A percentile compares a stretch with the other conserved stretches of the same genome.
phyloP scores from a whole-genome alignment of 1,140 invertebrate species.

The Varroa destructor region DNA sequence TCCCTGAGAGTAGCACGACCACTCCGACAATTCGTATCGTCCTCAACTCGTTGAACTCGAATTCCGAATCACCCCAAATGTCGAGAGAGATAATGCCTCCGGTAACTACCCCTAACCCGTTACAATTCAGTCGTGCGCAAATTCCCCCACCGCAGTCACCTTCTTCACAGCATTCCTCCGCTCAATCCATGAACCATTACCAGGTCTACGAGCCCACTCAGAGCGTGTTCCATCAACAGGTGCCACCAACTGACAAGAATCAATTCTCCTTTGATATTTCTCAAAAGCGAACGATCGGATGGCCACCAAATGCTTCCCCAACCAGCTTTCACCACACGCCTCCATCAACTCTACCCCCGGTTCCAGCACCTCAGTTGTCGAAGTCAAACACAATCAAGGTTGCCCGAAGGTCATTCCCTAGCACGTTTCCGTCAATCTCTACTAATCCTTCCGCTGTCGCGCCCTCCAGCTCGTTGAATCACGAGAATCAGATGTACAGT shows the following conservation, averaged over 20 bases:
- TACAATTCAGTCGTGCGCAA: neutral
- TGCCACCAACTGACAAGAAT: too few species aligned
- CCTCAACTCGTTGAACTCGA: slow-evolving; percentile 21
- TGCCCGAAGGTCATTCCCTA: slow-evolving; percentile 18
- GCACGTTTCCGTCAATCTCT: neutral
- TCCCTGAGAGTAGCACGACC: slow-evolving; percentile 20
- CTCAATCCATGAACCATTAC: slow-evolving; percentile 15
- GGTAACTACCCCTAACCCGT: neutral
- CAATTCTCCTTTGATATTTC: neutral
- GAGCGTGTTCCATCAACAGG: slow-evolving; percentile 12
- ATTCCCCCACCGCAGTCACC: slow-evolving; percentile 1
- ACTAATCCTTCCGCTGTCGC: neutral
- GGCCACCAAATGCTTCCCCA: too few species aligned
- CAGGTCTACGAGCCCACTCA: slow-evolving; percentile 10
- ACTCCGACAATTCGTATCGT: slow-evolving; percentile 17
- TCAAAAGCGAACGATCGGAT: too few species aligned
- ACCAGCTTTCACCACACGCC: neutral
- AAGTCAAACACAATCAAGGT: neutral
- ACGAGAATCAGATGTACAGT: too few species aligned
- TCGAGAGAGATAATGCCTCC: neutral
- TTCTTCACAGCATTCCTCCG: neutral
- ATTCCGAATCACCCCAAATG: neutral
- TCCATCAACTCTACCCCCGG: neutral
- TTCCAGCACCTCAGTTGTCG: neutral
- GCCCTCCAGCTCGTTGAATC: too few species aligned